Percentiles rank a stretch among this genome's conserved stretches.
Conservation (phyloP, 2,797 vertebrate genomes). For the Alosa sapidissima region DNA sequence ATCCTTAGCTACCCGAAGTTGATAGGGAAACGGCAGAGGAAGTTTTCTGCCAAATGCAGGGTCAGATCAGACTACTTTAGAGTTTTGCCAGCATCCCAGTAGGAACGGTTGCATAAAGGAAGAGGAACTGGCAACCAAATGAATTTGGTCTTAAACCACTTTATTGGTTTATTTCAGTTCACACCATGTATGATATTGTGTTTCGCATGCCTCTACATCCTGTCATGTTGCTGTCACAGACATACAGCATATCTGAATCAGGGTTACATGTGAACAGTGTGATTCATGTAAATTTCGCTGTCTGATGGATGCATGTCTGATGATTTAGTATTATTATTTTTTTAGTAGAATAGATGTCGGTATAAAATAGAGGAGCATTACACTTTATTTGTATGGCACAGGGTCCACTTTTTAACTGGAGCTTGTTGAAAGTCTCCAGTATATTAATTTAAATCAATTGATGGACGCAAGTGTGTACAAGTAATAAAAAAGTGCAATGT, state of each 20-base stretch:
- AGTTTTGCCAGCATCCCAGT: not conserved
- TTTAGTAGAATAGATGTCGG: not conserved
- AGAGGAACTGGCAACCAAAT: not conserved
- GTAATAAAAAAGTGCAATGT: not conserved
- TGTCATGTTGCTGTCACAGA: too few relatives aligned
- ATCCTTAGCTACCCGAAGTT: not conserved
- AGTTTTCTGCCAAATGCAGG: not conserved
- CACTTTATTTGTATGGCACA: not conserved
- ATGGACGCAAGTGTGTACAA: not conserved
- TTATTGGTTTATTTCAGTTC: not conserved
- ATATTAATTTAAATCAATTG: not conserved
- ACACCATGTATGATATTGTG: too few relatives aligned
- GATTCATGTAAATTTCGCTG: too few relatives aligned
- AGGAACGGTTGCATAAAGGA: not conserved
- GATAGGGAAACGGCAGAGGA: not conserved
- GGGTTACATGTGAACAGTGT: too few relatives aligned
- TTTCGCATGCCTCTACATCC: too few relatives aligned
- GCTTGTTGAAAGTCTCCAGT: too few relatives aligned
- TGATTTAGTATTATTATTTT: too few relatives aligned
- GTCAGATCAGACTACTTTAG: not conserved
- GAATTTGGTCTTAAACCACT: not conserved
- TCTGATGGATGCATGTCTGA: too few relatives aligned
- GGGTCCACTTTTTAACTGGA: not conserved
- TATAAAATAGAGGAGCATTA: not conserved
- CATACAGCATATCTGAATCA: too few relatives aligned